Conservation (phyloP, 1,140 invertebrate species). For the Drosophila gunungcola region DNA sequence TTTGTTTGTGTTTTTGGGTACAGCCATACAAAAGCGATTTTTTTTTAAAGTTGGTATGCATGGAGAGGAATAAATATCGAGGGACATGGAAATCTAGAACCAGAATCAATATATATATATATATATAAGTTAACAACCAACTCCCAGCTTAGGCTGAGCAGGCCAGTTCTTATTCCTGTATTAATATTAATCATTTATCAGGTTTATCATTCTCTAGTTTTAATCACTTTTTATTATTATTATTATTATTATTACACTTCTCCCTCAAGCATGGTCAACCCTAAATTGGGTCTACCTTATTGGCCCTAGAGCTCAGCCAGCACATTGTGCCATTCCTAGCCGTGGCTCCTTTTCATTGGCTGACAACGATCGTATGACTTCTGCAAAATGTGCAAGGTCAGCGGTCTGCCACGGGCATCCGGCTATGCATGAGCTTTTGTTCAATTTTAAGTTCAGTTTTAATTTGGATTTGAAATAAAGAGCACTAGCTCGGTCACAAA, state of each 20-base stretch:
- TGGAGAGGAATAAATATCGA: no score
- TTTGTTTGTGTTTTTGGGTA: no score
- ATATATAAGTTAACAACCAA: no score
- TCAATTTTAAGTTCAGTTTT: not conserved
- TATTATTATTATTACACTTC: not conserved
- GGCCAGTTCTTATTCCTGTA: no score
- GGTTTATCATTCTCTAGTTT: not conserved
- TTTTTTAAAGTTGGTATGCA: no score
- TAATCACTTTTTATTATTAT: not conserved
- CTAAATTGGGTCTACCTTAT: not conserved
- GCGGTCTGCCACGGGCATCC: slow-evolving; percentile 11
- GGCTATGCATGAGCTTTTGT: slow-evolving; percentile 3
- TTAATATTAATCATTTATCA: not conserved
- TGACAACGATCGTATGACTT: not conserved
- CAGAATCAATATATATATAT: no score
- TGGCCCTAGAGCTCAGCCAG: slow-evolving; percentile 1
- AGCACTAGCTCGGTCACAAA: not conserved
- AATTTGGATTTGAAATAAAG: slow-evolving; percentile 9
- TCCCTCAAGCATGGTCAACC: not conserved
- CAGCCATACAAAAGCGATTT: no score
- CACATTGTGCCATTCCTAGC: not conserved
- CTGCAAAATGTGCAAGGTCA: slow-evolving; percentile 7
- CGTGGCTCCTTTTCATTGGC: slow-evolving; percentile 1
- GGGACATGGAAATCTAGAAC: no score
- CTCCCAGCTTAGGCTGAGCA: no score